phyloP scores from a whole-genome alignment of 1,140 invertebrate species.

The Cotesia typhae region DNA sequence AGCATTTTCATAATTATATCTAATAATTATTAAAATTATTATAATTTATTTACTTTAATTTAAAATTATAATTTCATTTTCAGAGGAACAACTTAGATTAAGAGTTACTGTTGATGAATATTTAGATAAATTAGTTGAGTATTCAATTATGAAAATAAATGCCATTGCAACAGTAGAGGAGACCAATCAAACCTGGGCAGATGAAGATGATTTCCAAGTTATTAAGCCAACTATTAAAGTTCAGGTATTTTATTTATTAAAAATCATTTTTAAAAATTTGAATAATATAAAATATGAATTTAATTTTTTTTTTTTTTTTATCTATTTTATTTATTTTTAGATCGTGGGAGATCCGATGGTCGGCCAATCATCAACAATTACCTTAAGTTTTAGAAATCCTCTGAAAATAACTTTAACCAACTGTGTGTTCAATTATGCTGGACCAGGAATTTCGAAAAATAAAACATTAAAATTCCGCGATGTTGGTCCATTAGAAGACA shows the following conservation, averaged over 20 bases:
- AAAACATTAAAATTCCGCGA: slow-evolving; percentile 67
- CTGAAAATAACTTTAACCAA: slow-evolving; percentile 70
- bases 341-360: slow-evolving; percentile 68
- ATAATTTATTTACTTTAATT: no score
- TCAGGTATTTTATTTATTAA: slow-evolving; percentile 61
- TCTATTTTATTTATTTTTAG: slow-evolving; percentile 54
- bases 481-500: slow-evolving; percentile 64
- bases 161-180: slow-evolving; percentile 76
- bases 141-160: slow-evolving; percentile 78
- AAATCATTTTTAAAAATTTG: slow-evolving; percentile 13
- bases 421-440: slow-evolving; percentile 75
- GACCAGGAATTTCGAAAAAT: slow-evolving; percentile 72
- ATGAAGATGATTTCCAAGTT: slow-evolving; percentile 79
- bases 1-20: slow-evolving; percentile 44
- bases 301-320: background rate
- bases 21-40: slow-evolving; percentile 19
- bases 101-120: slow-evolving; percentile 72
- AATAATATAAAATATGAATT: background rate
- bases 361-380: slow-evolving; percentile 67
- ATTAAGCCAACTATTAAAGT: slow-evolving; percentile 74
- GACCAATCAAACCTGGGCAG: slow-evolving; percentile 78
- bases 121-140: slow-evolving; percentile 77
- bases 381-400: slow-evolving; percentile 76
- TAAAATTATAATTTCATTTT: background rate
- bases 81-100: slow-evolving; percentile 68